Evolutionary conservation across 2,797 vertebrate genomes (phyloP).

Genomic region (Sebastes miniatus): DNA sequence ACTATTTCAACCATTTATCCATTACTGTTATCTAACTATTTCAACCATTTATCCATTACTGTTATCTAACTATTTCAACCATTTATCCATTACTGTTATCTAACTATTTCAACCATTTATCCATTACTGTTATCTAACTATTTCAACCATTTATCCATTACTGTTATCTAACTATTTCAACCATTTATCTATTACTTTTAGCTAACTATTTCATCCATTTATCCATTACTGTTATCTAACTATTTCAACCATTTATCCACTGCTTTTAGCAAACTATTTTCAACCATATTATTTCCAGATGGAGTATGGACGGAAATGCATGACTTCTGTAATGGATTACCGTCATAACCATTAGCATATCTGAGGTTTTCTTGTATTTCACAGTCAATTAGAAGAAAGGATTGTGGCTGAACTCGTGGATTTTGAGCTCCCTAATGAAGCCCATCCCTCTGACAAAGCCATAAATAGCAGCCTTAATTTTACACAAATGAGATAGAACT

Average conservation of each 20-base stretch:
- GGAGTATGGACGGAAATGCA: conserved; percentile 4
- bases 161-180: too few relatives aligned
- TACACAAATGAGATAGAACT: neutral
- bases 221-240: neutral
- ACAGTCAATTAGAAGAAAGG: conserved; percentile 46
- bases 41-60: neutral
- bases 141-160: too few relatives aligned
- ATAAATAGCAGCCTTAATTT: conserved; percentile 42
- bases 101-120: too few relatives aligned
- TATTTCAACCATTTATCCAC: too few relatives aligned
- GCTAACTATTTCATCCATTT: neutral
- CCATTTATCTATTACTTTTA: neutral
- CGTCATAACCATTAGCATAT: conserved; percentile 41
- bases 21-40: neutral
- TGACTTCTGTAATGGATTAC: conserved; percentile 30
- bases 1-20: too few relatives aligned
- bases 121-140: too few relatives aligned
- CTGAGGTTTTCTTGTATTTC: conserved; percentile 39
- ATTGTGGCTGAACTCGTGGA: conserved; percentile 21
- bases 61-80: too few relatives aligned
- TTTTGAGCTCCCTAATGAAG: conserved; percentile 51
- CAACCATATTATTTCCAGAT: neutral
- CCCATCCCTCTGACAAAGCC: conserved; percentile 22
- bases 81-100: too few relatives aligned
- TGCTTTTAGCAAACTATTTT: too few relatives aligned